Evolutionary conservation across 1,140 invertebrate species (phyloP), one percentile per base, ranked within the genome.

Genomic region (Drosophila teissieri): DNA sequence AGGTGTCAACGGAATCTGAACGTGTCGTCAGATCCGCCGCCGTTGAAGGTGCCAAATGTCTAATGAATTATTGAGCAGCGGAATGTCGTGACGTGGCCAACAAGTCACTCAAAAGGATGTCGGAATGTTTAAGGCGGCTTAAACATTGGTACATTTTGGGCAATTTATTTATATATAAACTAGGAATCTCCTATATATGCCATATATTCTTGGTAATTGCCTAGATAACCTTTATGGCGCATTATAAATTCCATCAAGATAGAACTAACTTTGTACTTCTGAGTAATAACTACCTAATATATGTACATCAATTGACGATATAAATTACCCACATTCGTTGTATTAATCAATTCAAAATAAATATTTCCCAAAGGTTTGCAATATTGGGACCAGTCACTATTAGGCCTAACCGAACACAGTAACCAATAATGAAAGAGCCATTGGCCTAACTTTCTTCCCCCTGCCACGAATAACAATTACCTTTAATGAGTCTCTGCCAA

Each of bases 21-120:
- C 37, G 62, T 70, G 67, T 55, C 46, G 22, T 53, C 70, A 73
- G 49, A 40, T 74, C 46, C 37, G 24, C 67, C 40, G 42, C 44
- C 19, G 52, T 40, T 8, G 31, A 51, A 60, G 55, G 68, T 73
- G 53, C 73, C 48, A 53, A 61, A 73, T 73, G 69, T 73, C 69
- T 36, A 73, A 70, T 73, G 68, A 73, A 73, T 73, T 73, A 73
- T 73, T 73, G 69, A 73, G 49, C 48, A 55, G 67, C 64, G 37
- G 27, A n/a, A 73, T 15, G 39, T 65, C 54, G 62, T 65, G 62
- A 46, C 46, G n/a, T 45, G 19, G 31, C 42, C 8, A 0, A 15
- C 24, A 31, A 31, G 46, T 17, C 15, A 24, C 15, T 39, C n/a
- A n/a, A 37, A 19, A 19, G 31, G 5, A 37, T 45, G 10, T 5